phyloP scores from a whole-genome alignment of 1,140 invertebrate genomes.

The Saccostrea glomerata region DNA sequence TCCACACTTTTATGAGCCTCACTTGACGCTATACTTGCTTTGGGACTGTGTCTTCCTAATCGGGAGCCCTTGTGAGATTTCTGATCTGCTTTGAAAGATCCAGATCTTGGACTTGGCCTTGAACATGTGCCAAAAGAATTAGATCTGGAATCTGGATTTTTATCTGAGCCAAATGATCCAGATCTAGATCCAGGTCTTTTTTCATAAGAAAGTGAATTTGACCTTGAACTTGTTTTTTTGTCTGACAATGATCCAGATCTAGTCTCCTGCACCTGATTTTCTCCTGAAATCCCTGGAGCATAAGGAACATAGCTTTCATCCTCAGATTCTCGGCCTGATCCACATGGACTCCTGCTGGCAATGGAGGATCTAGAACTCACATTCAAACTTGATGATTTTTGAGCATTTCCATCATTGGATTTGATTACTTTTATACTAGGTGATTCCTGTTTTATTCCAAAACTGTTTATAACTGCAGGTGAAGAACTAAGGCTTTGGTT shows the following conservation, averaged over 20 bases:
- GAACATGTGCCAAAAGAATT: not conserved
- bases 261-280: not conserved
- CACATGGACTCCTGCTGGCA: conserved; percentile 53
- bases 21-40: not conserved
- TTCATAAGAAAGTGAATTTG: not conserved
- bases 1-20: conserved; percentile 38
- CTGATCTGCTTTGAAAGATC: not conserved
- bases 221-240: conserved; percentile 24
- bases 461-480: conserved; percentile 51
- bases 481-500: conserved; percentile 61
- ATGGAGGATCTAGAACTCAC: conserved; percentile 44
- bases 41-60: conserved; percentile 14
- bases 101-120: conserved; percentile 4
- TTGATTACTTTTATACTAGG: conserved; percentile 58
- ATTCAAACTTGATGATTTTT: conserved; percentile 53
- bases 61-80: not conserved
- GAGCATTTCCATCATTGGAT: conserved; percentile 60
- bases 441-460: not conserved
- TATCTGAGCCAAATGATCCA: conserved; percentile 28
- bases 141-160: conserved; percentile 27
- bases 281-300: conserved; percentile 45
- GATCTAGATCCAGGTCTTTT: conserved; percentile 17
- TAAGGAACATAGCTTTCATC: conserved; percentile 65
- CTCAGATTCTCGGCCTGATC: conserved; percentile 66
- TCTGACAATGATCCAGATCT: not conserved